Percentiles rank a stretch among this genome's conserved stretches.
phyloP scores from a whole-genome alignment of 2,797 vertebrate genomes.

The Tenualosa ilisha region DNA sequence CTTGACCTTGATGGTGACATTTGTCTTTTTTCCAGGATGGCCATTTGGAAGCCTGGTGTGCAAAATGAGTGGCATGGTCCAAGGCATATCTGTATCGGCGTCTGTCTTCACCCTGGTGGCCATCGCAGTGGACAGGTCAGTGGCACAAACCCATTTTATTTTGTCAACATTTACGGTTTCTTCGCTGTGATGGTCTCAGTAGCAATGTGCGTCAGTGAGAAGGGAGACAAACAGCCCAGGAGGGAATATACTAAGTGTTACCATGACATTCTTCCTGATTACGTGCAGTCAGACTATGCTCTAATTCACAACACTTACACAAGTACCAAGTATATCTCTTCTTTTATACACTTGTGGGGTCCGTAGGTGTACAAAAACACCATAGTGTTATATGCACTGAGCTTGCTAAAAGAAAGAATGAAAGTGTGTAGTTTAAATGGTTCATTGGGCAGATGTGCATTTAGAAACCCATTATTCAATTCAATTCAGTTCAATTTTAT shows the following conservation, averaged over 20 bases:
- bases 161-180: neutral
- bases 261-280: neutral
- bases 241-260: neutral
- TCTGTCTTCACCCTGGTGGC: slow-evolving; percentile 93
- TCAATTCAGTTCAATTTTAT: too few species aligned
- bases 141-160: neutral
- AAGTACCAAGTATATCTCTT: neutral
- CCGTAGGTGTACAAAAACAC: neutral
- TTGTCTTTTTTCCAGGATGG: slow-evolving; percentile 68
- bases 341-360: neutral
- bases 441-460: neutral
- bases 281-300: neutral
- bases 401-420: neutral
- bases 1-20: too few species aligned
- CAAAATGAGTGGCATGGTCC: slow-evolving; percentile 89
- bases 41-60: slow-evolving; percentile 81
- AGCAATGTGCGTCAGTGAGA: neutral
- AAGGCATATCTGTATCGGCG: slow-evolving; percentile 90
- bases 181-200: neutral
- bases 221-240: neutral
- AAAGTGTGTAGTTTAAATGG: neutral
- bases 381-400: neutral
- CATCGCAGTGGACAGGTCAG: slow-evolving; percentile 89
- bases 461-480: neutral
- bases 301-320: neutral